phyloP scores from a whole-genome alignment of 2,888 invertebrate species.

The Tetragonisca angustula region DNA sequence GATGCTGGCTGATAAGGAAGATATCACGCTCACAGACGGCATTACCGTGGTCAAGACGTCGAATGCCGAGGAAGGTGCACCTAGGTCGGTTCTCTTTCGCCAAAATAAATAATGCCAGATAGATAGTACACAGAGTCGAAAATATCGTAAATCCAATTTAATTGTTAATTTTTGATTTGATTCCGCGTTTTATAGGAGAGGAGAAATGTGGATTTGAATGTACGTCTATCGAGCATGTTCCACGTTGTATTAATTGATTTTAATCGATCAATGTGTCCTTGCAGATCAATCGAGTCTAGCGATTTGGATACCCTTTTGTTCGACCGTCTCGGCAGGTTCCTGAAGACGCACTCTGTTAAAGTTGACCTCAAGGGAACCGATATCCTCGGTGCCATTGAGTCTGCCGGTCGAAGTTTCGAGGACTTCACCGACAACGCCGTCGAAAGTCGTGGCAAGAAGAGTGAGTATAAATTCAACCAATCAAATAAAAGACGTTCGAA shows the following conservation, averaged over 20 bases:
- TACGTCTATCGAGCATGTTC: no score
- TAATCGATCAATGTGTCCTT: constrained; percentile 8
- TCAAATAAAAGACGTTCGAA: background rate
- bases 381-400: constrained; percentile 91
- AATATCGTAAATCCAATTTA: background rate
- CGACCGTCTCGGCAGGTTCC: constrained; percentile 90
- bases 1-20: constrained; percentile 92
- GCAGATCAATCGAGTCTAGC: constrained; percentile 82
- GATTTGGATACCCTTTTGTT: constrained; percentile 87
- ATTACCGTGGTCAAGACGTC: constrained; percentile 92
- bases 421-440: constrained; percentile 86
- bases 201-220: background rate
- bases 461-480: constrained; percentile 85
- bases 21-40: constrained; percentile 92
- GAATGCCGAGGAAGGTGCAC: constrained; percentile 91
- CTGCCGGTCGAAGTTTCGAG: constrained; percentile 92
- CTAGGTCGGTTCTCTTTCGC: constrained; percentile 86
- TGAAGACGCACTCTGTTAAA: constrained; percentile 92
- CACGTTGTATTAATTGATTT: background rate
- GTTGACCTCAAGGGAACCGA: constrained; percentile 94
- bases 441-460: constrained; percentile 91
- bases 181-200: background rate
- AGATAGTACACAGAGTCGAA: no score
- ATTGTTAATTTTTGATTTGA: no score
- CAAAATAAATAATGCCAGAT: background rate